A percentile compares a stretch with the other conserved stretches of the same genome.
These are phyloP conservation scores for Neoascia interrupta DNA, from an alignment of 2,888 invertebrate species.

Conservation along the genomic window DNA sequence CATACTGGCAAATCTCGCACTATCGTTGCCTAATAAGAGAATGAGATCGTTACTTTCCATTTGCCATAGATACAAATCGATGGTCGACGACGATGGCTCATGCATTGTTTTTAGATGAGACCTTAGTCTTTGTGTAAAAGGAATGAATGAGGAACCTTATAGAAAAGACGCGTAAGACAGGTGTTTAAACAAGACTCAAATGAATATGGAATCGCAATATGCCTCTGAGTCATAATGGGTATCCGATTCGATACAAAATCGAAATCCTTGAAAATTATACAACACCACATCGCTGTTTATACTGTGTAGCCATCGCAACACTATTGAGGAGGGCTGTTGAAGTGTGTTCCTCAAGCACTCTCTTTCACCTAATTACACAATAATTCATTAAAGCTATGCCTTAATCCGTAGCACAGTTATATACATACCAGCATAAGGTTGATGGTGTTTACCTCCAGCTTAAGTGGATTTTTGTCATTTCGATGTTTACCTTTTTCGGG, in stretches of 20 bases:
- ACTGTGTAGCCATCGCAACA: background rate
- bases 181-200: background rate
- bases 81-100: conserved; percentile 50
- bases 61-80: conserved; percentile 27
- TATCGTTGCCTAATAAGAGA: conserved; percentile 61
- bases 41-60: conserved; percentile 61
- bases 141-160: conserved; percentile 14
- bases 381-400: conserved; percentile 25
- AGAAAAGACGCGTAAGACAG: conserved; percentile 15
- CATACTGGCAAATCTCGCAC: conserved; percentile 34
- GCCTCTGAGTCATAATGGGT: background rate
- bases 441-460: conserved; percentile 4
- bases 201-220: background rate
- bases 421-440: conserved; percentile 9
- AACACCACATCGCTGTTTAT: conserved; percentile 2
- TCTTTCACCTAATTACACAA: conserved; percentile 47
- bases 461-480: conserved; percentile 14
- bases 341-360: conserved; percentile 20
- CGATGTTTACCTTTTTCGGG: conserved; percentile 9
- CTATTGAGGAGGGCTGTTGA: conserved; percentile 4
- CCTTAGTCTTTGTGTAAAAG: conserved; percentile 17
- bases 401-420: conserved; percentile 48
- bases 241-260: background rate
- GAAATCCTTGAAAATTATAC: conserved; percentile 12
- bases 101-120: conserved; percentile 36